Conservation (phyloP, 2,888 invertebrate species). For the Copidosoma aretas region DNA sequence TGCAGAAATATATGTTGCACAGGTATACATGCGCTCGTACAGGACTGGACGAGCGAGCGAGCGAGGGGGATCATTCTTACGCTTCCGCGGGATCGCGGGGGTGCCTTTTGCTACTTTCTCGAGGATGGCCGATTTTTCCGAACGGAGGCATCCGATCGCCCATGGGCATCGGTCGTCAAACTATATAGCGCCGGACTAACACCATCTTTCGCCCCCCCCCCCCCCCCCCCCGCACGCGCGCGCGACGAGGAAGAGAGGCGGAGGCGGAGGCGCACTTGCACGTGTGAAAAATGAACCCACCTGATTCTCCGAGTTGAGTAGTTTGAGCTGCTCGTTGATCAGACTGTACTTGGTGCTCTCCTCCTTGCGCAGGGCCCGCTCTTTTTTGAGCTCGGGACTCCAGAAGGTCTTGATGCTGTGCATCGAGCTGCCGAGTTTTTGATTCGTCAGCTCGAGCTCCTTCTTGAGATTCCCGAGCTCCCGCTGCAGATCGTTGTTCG, state of each 20-base stretch:
- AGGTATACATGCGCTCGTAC: neutral
- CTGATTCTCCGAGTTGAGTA: conserved; percentile 96
- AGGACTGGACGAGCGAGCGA: neutral
- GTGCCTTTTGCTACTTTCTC: too few relatives aligned
- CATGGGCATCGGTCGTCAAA: too few relatives aligned
- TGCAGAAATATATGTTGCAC: neutral
- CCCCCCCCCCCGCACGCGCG: neutral
- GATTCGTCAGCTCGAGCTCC: conserved; percentile 93
- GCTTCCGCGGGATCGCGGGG: too few relatives aligned
- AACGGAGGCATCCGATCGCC: too few relatives aligned
- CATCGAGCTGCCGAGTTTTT: conserved; percentile 98
- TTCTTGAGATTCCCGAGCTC: conserved; percentile 91
- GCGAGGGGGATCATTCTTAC: neutral
- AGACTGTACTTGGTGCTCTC: conserved; percentile 96
- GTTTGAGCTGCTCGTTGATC: conserved; percentile 94
- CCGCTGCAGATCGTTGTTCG: conserved; percentile 92
- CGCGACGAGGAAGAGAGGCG: conserved; percentile 31
- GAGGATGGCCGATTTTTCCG: too few relatives aligned
- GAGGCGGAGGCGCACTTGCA: neutral
- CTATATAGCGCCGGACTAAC: neutral
- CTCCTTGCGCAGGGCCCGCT: conserved; percentile 93
- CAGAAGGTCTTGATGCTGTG: conserved; percentile 99
- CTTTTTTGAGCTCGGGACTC: conserved; percentile 99
- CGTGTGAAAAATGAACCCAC: conserved; percentile 63
- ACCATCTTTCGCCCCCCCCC: too few relatives aligned